Evolutionary conservation across 2,797 vertebrate species (phyloP), one percentile per base, ranked within the genome.

Genomic region (Hafferia zeledoni): DNA sequence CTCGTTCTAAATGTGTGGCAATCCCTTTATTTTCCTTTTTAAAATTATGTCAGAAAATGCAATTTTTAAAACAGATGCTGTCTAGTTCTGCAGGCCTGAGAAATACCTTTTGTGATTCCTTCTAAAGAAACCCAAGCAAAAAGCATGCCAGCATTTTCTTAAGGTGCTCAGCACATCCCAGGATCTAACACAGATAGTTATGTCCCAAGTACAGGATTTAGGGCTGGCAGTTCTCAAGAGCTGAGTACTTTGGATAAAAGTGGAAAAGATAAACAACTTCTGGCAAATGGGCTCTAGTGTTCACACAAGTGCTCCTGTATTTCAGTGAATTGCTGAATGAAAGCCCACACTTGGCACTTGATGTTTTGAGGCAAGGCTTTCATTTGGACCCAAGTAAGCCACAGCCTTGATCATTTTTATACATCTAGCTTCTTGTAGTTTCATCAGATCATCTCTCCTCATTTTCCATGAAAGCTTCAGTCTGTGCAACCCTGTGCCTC

Each of bases 381-480:
- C 18, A 31, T 82, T 55, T 75, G 64, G 24, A 89, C 44, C 17
- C 57, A 65, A 43, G 11, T 49, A 84, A 92, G 23, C 39, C 39
- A 52, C 53, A 78, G 18, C 35, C 25, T 46, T 41, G 27, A 89
- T 43, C 1, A 0, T 68, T 88, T 90, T 76, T 55, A 17, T 50
- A 10, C 0, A 6, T 68, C 39, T 13, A 52, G 6, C 24, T 90
- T 84, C 72, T 52, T 41, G 10, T 11, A 83, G 37, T 70, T 80
- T 78, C 23, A 72, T 56, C 72, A 74, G 71, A 84, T 57, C 37
- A 75, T 14, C 65, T 77, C 16, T 81, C 50, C 59, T 53, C 53
- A 41, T n/a, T 31, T 75, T 39, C 46, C 79, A 69, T 69, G 86
- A 96, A 78, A 88, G 28, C 91, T 41, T 50, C 33, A 82, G n/a